Percentiles rank a stretch among this genome's conserved stretches.
Evolutionary conservation across 2,797 vertebrate species (phyloP).

Genomic region (Jordanella pulchra): DNA sequence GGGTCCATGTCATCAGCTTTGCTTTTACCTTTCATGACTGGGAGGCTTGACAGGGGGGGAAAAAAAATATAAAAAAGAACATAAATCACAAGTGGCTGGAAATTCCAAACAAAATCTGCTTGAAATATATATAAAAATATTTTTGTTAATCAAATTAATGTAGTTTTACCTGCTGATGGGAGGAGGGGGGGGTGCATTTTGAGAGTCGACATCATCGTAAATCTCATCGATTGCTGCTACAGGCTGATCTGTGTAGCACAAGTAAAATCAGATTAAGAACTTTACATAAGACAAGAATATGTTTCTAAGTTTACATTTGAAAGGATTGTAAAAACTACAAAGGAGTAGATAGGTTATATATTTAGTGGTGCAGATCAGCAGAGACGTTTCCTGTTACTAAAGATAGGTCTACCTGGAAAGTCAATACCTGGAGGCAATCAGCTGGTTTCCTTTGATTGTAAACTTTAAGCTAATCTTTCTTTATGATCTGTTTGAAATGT

Average conservation of each 20-base stretch:
- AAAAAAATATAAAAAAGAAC: neutral
- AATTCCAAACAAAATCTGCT: neutral
- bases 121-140: no score
- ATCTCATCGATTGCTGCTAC: slow-evolving; percentile 56
- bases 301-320: neutral
- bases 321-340: neutral
- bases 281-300: neutral
- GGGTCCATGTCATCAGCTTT: slow-evolving; percentile 78
- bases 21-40: slow-evolving; percentile 54
- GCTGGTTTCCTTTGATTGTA: no score
- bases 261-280: neutral
- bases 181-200: slow-evolving; percentile 44
- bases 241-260: slow-evolving; percentile 33
- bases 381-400: neutral
- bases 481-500: no score
- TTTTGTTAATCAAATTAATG: neutral
- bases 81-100: neutral
- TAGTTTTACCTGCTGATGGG: slow-evolving; percentile 59
- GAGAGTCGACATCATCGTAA: slow-evolving; percentile 73
- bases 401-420: neutral
- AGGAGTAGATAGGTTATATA: neutral
- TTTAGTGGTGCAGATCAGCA: neutral
- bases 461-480: no score
- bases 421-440: no score
- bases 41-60: slow-evolving; percentile 59